Conservation (phyloP, 2,113 vertebrate genomes). For the Rostratula benghalensis region DNA sequence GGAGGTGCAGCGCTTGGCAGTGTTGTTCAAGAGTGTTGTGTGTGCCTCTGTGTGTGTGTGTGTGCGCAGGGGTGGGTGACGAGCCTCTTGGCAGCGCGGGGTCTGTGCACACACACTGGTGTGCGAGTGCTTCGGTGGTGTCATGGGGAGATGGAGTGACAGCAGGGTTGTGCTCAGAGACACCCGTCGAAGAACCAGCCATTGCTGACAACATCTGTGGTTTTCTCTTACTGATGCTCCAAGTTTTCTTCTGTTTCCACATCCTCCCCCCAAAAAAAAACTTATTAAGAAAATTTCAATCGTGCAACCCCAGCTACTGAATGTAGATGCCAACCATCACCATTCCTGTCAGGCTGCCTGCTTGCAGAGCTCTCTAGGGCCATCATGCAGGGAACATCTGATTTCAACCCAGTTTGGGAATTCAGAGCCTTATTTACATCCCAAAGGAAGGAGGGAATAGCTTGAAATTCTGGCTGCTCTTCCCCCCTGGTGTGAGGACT, state of each 20-base stretch:
- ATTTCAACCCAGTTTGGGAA: neutral
- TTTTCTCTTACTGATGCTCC: neutral
- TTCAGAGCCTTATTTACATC: neutral
- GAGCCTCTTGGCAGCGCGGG: accelerated
- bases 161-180: neutral
- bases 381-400: neutral
- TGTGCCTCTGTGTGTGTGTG: no score
- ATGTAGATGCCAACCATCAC: neutral
- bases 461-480: neutral
- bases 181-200: accelerated
- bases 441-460: neutral
- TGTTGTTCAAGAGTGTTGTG: accelerated
- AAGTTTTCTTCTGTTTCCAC: neutral
- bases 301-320: accelerated
- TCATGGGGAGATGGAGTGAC: accelerated
- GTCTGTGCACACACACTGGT: accelerated
- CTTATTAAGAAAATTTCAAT: neutral
- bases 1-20: neutral
- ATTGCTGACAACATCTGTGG: neutral
- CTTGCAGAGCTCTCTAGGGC: neutral
- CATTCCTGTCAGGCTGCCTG: neutral
- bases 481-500: neutral
- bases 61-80: neutral
- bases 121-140: neutral
- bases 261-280: no score